Evolutionary conservation across 1,140 invertebrate species (phyloP).

Genomic region (Linepithema humile): DNA sequence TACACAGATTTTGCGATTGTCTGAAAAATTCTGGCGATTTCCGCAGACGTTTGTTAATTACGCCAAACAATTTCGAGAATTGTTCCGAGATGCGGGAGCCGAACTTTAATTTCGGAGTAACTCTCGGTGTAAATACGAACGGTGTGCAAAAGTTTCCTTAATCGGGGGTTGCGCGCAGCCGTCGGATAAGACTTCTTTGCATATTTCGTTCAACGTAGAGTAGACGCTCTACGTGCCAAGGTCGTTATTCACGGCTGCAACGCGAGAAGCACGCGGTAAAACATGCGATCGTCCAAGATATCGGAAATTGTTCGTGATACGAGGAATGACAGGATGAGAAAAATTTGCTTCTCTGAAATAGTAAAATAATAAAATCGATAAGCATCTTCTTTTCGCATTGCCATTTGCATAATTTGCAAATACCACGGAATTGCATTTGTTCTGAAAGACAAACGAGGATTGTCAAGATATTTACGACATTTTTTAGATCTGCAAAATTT

Average conservation of each 20-base stretch:
- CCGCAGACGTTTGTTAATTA: slow-evolving; percentile 30
- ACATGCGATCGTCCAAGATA: not conserved
- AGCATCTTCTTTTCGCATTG: not conserved
- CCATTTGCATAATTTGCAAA: not conserved
- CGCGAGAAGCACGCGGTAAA: not conserved
- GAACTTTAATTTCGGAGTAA: slow-evolving; percentile 28
- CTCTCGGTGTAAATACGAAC: slow-evolving; percentile 23
- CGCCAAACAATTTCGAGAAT: slow-evolving; percentile 6
- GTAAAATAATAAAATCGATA: not conserved
- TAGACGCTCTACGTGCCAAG: not conserved
- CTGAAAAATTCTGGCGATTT: slow-evolving; percentile 1
- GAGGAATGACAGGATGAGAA: not conserved
- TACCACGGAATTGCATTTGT: not conserved
- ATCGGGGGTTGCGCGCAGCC: not conserved
- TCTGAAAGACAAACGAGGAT: not conserved
- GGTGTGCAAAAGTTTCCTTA: slow-evolving; percentile 13
- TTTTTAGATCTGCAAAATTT: too few species aligned
- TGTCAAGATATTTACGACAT: too few species aligned
- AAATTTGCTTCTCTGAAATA: not conserved
- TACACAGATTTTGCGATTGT: not conserved
- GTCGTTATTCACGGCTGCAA: not conserved
- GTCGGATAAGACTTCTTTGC: not conserved
- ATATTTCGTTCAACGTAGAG: slow-evolving; percentile 5
- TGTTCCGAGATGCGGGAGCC: slow-evolving; percentile 14
- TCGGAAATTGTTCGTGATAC: not conserved